Percentiles rank a stretch among this genome's conserved stretches.
Evolutionary conservation across 2,797 vertebrate species (phyloP).

Genomic region (Bradypodion ventrale): DNA sequence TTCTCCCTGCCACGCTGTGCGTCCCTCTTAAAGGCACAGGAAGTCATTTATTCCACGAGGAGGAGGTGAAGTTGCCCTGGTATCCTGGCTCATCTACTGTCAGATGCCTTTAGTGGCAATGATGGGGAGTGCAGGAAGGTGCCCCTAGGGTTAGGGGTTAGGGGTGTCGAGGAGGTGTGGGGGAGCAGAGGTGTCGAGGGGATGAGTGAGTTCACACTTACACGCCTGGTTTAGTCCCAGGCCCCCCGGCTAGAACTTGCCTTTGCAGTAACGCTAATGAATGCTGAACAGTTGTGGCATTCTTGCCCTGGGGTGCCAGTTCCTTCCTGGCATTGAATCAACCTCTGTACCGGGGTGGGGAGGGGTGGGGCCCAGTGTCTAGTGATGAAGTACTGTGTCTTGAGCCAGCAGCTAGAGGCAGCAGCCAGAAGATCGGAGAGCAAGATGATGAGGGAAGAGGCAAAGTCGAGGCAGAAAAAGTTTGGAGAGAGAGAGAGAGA

Average conservation of each 20-base stretch:
- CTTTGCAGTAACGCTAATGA: slow-evolving; percentile 36
- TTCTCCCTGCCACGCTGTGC: not conserved
- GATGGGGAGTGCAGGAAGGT: not conserved
- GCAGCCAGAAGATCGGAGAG: not conserved
- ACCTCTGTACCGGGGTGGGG: not conserved
- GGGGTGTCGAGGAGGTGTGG: not conserved
- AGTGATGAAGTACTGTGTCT: slow-evolving; percentile 4
- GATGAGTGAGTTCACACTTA: slow-evolving; percentile 24
- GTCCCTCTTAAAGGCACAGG: not conserved
- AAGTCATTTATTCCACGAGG: too few species aligned
- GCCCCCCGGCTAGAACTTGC: slow-evolving; percentile 10
- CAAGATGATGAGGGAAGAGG: not conserved
- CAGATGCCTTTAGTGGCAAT: slow-evolving; percentile 21
- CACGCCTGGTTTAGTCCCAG: slow-evolving; percentile 22
- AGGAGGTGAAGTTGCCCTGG: not conserved
- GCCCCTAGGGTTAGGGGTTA: not conserved
- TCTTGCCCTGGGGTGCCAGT: slow-evolving; percentile 14
- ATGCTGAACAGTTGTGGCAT: slow-evolving; percentile 19
- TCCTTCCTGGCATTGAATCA: slow-evolving; percentile 8
- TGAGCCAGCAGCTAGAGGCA: slow-evolving; percentile 19
- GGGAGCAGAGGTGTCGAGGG: slow-evolving; percentile 24
- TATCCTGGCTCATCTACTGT: not conserved
- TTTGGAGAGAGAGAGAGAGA: not conserved
- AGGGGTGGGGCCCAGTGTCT: not conserved
- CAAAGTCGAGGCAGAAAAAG: not conserved